Base-by-base conservation (phyloP, 2,797 vertebrate species). In the Pipistrellus pygmaeus region DNA sequence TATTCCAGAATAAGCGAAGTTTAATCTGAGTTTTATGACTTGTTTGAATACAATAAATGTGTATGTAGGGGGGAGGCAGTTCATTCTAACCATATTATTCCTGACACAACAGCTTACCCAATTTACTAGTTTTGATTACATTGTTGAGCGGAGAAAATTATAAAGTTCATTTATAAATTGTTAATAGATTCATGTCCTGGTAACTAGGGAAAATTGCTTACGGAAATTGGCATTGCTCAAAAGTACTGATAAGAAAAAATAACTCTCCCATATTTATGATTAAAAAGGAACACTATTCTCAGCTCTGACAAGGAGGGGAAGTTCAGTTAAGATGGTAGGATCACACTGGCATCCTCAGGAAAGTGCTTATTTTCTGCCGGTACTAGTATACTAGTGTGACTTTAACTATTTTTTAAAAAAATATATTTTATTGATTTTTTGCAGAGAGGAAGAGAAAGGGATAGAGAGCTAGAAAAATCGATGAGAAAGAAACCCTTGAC, bases 61-160 rank as follows among this genome's bases (percentile, higher is more conserved):
- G n/a, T 68, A n/a, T 68, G 17, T 68, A 18, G 8, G 15, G 64
- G 64, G 66, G 51, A 38, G 83, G 60, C 46, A 46, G 32, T 77
- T 85, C 18, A 27, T 27, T 60, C n/a, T 81, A 89, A 84, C 20
- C 44, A 66, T 60, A 48, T 84, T 85, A 27, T 95, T 91, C 62
- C 81, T 84, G 76, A 77, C 68, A 57, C 0, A 64, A 8, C 81
- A 85, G 81, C 90, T 95, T 32, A 41, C 53, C 91, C 68, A 82
- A 93, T 95, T 95, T 93, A 90, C 95, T 53, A 72, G 88, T 86
- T 96, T 83, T 94, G 51, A 68, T 57, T 62, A 30, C 27, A 23
- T 48, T n/a, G 48, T 83, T 94, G 38, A 95, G n/a, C 87, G 62
- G 48, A 85, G 78, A 77, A 91, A 81, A 86, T 27, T 89, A 60